These are phyloP conservation scores for Chaunax sp. DNA, from an alignment of 2,797 vertebrate genomes.

Conservation along the genomic window DNA sequence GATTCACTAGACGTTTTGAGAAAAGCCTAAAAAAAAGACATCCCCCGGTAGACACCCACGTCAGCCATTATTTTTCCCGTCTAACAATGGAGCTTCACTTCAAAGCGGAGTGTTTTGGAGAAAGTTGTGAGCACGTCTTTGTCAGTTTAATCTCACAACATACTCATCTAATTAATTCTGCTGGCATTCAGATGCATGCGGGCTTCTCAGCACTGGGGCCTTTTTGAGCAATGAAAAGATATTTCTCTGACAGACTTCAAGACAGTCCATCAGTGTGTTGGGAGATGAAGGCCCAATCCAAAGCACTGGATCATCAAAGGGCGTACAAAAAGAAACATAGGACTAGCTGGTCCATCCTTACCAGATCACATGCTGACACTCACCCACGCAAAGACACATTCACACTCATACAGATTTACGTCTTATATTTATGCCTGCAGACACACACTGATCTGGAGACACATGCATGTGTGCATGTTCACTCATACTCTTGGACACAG, in stretches of 20 bases:
- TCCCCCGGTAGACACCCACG: conserved; percentile 20
- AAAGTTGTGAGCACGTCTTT: conserved; percentile 52
- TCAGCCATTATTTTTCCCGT: conserved; percentile 50
- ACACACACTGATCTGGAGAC: background rate
- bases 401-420: conserved; percentile 5
- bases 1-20: conserved; percentile 18
- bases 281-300: conserved; percentile 31
- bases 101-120: conserved; percentile 55
- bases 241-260: conserved; percentile 45
- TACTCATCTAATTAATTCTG: conserved; percentile 63
- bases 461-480: conserved; percentile 19
- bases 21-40: conserved; percentile 41
- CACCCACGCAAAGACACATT: conserved; percentile 2
- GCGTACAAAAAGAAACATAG: conserved; percentile 49
- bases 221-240: conserved; percentile 35
- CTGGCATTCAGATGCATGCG: conserved; percentile 37
- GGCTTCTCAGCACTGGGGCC: conserved; percentile 17
- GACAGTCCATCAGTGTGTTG: conserved; percentile 26
- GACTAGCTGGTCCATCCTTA: conserved; percentile 42
- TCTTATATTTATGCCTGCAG: conserved; percentile 9
- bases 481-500: conserved; percentile 18
- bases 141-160: conserved; percentile 54
- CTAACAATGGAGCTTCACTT: conserved; percentile 54
- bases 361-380: conserved; percentile 38
- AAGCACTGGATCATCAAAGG: conserved; percentile 58